Percentiles rank a stretch among this genome's conserved stretches.
Evolutionary conservation across 2,113 vertebrate genomes (phyloP).

Genomic region (Hyaena hyaena): DNA sequence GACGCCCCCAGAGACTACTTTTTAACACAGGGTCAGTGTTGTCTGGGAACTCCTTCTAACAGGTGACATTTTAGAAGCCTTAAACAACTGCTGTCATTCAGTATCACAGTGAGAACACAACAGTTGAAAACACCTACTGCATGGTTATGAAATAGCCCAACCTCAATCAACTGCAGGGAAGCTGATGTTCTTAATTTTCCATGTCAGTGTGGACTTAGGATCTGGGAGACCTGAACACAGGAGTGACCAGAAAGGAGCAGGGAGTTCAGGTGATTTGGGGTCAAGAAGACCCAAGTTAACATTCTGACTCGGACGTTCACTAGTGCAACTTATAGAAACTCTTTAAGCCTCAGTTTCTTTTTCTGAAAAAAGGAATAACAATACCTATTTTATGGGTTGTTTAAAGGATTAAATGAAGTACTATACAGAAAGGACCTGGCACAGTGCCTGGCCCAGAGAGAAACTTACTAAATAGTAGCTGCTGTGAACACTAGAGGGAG

Average conservation of each 20-base stretch:
- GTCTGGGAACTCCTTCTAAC: slow-evolving; percentile 61
- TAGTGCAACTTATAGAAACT: background rate
- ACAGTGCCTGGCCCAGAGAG: background rate
- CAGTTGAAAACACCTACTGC: background rate
- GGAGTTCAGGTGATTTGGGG: background rate
- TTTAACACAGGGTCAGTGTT: background rate
- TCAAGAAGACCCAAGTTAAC: background rate
- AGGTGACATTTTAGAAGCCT: slow-evolving; percentile 5
- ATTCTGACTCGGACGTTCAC: background rate
- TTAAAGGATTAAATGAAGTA: background rate
- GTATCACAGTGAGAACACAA: background rate
- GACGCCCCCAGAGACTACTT: background rate
- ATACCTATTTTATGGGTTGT: background rate
- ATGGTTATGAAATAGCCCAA: background rate
- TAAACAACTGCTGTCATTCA: background rate
- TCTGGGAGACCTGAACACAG: background rate
- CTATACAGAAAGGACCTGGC: background rate
- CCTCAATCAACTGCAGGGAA: background rate
- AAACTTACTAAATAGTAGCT: background rate
- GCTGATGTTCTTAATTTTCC: background rate
- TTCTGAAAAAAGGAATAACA: background rate
- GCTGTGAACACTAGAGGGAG: background rate
- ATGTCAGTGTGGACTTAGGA: background rate
- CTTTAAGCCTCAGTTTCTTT: background rate
- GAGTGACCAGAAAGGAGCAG: background rate